A percentile compares a stretch with the other conserved stretches of the same genome.
phyloP scores from a whole-genome alignment of 23 tunicate species.

The Styela plicata region DNA sequence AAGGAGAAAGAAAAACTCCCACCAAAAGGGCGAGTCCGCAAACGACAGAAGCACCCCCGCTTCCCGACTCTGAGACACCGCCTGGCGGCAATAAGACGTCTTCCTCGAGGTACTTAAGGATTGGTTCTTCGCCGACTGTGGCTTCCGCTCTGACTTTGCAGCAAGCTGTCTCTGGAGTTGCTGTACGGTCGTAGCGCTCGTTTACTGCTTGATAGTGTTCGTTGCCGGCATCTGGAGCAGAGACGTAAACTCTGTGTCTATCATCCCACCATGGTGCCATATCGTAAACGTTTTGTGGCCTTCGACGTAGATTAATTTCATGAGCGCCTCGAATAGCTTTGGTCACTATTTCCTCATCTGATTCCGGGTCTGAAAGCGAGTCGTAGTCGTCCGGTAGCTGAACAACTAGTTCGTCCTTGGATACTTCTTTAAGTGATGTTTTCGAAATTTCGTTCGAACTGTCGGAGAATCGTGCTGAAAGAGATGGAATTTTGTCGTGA shows the following conservation, averaged over 20 bases:
- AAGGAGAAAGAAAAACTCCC: slow-evolving; percentile 32
- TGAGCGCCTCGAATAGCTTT: slow-evolving; percentile 48
- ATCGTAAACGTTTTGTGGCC: slow-evolving; percentile 49
- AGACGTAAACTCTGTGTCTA: slow-evolving; percentile 48
- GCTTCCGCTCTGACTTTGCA: slow-evolving; percentile 20
- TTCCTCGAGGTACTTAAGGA: slow-evolving; percentile 27
- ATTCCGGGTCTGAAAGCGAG: slow-evolving; percentile 78
- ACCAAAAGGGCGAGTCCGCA: slow-evolving; percentile 21
- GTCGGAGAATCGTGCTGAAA: slow-evolving; percentile 38
- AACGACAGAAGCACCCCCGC: slow-evolving; percentile 13
- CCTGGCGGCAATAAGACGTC: slow-evolving; percentile 54
- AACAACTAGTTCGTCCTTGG: background rate
- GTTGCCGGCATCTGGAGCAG: slow-evolving; percentile 52
- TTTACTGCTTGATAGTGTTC: slow-evolving; percentile 48
- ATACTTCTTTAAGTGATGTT: background rate
- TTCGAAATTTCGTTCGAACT: slow-evolving; percentile 1
- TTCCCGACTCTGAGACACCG: slow-evolving; percentile 21
- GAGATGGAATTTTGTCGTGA: background rate
- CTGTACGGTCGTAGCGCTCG: slow-evolving; percentile 46
- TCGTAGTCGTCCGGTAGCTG: slow-evolving; percentile 34
- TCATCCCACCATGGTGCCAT: slow-evolving; percentile 83
- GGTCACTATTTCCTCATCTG: slow-evolving; percentile 68
- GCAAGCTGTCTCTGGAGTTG: slow-evolving; percentile 26
- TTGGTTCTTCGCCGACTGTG: slow-evolving; percentile 9
- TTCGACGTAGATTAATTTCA: slow-evolving; percentile 51